Conservation (phyloP, 2,888 invertebrate species). For the Ommatoiulus sabulosus region DNA sequence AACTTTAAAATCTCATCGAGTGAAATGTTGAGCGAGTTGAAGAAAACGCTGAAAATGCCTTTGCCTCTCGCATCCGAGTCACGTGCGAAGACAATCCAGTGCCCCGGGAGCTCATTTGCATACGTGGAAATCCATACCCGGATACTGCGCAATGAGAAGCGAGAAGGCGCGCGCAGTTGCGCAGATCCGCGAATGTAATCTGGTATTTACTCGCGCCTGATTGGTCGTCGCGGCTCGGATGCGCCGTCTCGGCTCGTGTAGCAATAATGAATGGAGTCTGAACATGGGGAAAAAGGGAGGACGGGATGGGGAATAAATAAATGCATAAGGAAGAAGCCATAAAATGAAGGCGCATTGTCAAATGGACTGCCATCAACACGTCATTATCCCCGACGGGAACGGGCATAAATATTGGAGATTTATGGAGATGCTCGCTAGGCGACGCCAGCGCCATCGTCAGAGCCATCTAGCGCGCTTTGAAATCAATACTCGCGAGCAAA, state of each 20-base stretch:
- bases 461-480: conserved; percentile 27
- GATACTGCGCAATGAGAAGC: conserved; percentile 16
- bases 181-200: conserved; percentile 34
- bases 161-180: not conserved
- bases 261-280: conserved; percentile 34
- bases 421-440: not conserved
- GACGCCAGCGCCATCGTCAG: conserved; percentile 34
- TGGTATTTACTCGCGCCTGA: not conserved
- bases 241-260: not conserved
- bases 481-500: not conserved
- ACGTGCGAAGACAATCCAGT: conserved; percentile 26
- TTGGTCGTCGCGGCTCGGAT: not conserved
- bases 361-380: conserved; percentile 34
- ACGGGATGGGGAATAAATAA: not conserved
- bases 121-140: conserved; percentile 34
- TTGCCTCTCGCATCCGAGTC: not conserved
- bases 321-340: conserved; percentile 34
- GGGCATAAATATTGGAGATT: conserved; percentile 34
- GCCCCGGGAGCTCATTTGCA: conserved; percentile 34
- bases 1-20: no score
- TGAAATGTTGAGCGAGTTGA: no score
- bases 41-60: not conserved
- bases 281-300: not conserved
- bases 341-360: conserved; percentile 22
- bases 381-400: conserved; percentile 34